phyloP scores from a whole-genome alignment of 2,113 vertebrate genomes.

The Tachuris rubrigastra region DNA sequence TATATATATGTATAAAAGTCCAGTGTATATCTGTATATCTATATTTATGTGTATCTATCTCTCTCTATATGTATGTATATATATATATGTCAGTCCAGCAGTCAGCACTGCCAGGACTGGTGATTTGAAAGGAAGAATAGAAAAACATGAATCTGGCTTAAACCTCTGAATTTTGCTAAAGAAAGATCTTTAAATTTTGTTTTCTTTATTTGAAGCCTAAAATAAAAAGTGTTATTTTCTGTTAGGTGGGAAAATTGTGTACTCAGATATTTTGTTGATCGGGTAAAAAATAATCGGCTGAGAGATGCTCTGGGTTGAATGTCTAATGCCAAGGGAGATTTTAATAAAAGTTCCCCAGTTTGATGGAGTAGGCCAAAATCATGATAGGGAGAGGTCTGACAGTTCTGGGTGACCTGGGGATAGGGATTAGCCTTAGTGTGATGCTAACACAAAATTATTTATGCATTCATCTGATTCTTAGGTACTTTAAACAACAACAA shows the following conservation, averaged over 20 bases:
- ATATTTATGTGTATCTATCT: too few relatives aligned
- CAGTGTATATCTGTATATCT: neutral
- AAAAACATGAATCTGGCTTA: neutral
- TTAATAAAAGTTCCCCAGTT: neutral
- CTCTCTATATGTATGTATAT: rapidly evolving
- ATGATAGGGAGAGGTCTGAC: neutral
- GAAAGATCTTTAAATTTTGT: neutral
- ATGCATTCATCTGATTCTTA: neutral
- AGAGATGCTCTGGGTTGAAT: neutral
- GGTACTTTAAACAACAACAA: neutral
- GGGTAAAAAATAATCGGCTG: neutral
- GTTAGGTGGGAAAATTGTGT: neutral
- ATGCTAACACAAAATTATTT: neutral
- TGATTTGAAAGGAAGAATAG: neutral
- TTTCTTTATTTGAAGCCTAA: neutral
- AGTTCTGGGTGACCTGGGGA: neutral
- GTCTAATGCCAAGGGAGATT: neutral
- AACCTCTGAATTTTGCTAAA: neutral
- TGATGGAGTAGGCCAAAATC: neutral
- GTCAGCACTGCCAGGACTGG: neutral
- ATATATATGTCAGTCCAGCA: neutral
- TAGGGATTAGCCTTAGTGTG: neutral
- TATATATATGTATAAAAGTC: neutral
- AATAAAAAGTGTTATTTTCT: neutral
- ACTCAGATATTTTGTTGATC: neutral